phyloP scores from a whole-genome alignment of 2,113 vertebrate genomes.

The Trichechus manatus region DNA sequence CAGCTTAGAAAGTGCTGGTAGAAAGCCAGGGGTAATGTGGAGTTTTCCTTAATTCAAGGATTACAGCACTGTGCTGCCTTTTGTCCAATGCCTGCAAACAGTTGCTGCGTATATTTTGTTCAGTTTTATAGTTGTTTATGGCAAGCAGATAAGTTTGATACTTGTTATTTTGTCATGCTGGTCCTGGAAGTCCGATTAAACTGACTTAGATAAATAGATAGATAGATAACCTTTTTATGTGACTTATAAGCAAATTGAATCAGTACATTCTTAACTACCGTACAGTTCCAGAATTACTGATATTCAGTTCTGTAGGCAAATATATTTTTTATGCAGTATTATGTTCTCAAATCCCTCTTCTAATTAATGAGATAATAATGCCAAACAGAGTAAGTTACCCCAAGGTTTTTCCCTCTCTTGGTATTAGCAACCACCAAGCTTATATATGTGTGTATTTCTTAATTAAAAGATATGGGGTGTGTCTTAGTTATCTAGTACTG shows the following conservation, averaged over 20 bases:
- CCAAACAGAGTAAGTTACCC: neutral
- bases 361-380: neutral
- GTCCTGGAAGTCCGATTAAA: neutral
- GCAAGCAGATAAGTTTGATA: neutral
- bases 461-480: neutral
- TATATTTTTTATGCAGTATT: neutral
- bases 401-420: neutral
- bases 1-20: neutral
- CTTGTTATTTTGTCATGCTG: neutral
- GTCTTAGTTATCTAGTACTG: too few relatives aligned
- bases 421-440: neutral
- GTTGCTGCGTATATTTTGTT: neutral
- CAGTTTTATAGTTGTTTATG: neutral
- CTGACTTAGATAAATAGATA: neutral
- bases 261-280: neutral
- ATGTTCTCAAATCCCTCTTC: neutral
- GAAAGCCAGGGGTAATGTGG: neutral
- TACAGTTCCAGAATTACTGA: neutral
- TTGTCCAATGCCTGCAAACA: neutral
- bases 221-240: neutral
- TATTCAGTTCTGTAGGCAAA: neutral
- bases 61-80: neutral
- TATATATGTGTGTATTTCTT: neutral
- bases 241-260: neutral
- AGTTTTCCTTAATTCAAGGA: neutral